A percentile compares a stretch with the other conserved stretches of the same genome.
phyloP scores from a whole-genome alignment of 2,113 vertebrate species.

The Myanophis thanlyinensis region DNA sequence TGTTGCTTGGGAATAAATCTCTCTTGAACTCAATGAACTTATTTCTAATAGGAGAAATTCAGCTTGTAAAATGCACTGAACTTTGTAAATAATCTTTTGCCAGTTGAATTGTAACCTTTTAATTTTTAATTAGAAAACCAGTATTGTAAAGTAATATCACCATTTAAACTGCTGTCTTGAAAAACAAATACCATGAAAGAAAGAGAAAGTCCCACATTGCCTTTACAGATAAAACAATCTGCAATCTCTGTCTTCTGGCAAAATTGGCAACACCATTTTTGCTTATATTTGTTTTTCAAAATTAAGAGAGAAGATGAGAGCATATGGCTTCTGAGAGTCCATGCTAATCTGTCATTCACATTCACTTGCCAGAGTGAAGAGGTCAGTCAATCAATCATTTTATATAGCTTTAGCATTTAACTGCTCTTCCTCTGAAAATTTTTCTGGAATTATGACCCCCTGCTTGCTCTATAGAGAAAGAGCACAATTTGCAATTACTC shows the following conservation, averaged over 20 bases:
- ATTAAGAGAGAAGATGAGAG: neutral
- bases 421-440: neutral
- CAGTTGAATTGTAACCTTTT: neutral
- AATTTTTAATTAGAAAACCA: neutral
- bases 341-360: neutral
- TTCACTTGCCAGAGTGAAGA: neutral
- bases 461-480: neutral
- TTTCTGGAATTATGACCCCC: neutral
- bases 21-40: neutral
- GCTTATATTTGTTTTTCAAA: neutral
- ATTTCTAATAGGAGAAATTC: neutral
- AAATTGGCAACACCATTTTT: neutral
- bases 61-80: neutral
- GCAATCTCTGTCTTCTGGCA: neutral
- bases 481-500: neutral
- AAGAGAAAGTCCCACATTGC: neutral
- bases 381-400: neutral
- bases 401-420: neutral
- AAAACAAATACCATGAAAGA: neutral
- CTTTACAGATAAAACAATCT: neutral
- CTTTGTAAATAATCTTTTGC: neutral
- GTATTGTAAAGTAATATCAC: neutral
- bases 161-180: neutral
- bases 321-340: neutral
- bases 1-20: neutral